Evolutionary conservation across 2,888 invertebrate genomes (phyloP), one percentile per base, ranked within the genome.

Genomic region (Pachydiplax longipennis): DNA sequence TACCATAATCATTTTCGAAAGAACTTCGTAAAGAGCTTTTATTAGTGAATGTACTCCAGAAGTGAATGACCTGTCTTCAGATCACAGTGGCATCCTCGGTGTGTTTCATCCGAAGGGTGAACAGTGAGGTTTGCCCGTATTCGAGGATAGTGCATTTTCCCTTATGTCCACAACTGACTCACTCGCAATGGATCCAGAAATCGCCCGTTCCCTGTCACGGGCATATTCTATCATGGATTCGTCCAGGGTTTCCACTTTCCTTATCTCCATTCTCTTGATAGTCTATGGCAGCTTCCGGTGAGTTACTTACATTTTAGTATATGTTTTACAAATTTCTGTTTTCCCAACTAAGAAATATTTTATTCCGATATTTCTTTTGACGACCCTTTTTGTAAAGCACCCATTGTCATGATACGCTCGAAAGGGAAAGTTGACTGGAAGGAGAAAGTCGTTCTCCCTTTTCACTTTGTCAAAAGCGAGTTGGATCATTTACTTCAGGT

Each of bases 181-280:
- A n/a, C 2, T 40, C 87, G 61, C 37, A 61, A 87, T 87, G 87
- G 87, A 87, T 87, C 87, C 87, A 37, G 87, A 87, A 87, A 87
- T 87, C n/a, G 87, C 87, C 40, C 87, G 87, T 40, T 87, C 87
- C 87, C 87, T 87, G 31, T 87, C 87, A 37, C 61, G 99, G 98
- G 98, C 98, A 91, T 98, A 98, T 94, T 98, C 98, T 94, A 97
- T 99, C 94, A 98, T 99, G 97, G 99, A 99, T 95, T 99, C 99
- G 90, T 99, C 99, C 92, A 96, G 99, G 93, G 98, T 99, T 92
- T 99, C 99, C 90, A 99, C 99, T 92, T 99, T 99, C 95, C 96
- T 99, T 92, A 99, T 99, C 94, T 99, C 99, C 92, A 99, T 99
- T 96, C 96, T 99, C 93, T 96, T 99, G 92, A 99, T 99, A 93